Conservation (phyloP, 92 coral and sea anemone species). For the Chrysogorgia sp. region DNA sequence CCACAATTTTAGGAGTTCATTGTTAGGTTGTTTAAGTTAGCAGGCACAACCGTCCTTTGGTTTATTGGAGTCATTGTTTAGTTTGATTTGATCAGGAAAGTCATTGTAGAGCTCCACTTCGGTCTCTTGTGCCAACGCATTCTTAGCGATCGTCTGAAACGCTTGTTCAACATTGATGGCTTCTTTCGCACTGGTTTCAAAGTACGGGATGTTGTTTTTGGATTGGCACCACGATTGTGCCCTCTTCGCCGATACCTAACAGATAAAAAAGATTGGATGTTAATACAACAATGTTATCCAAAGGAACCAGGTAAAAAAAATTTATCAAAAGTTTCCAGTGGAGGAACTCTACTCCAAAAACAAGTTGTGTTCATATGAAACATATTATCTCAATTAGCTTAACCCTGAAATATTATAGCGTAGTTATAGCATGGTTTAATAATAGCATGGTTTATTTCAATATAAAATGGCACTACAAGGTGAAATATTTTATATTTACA, state of each 20-base stretch:
- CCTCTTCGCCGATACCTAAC: slow-evolving; percentile 90
- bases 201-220: slow-evolving; percentile 95
- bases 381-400: no score
- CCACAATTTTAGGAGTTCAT: slow-evolving; percentile 16
- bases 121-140: slow-evolving; percentile 97
- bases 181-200: slow-evolving; percentile 98
- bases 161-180: slow-evolving; percentile 99
- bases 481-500: no score
- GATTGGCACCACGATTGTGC: slow-evolving; percentile 99
- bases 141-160: slow-evolving; percentile 96
- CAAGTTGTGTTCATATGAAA: no score
- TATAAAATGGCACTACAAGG: no score
- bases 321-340: no score
- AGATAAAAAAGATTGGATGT: neutral
- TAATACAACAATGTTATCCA: neutral
- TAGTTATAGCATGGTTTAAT: no score
- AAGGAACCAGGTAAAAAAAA: no score
- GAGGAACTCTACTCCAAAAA: no score
- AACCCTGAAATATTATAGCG: no score
- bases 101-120: slow-evolving; percentile 98
- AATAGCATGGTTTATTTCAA: no score
- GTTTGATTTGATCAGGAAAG: slow-evolving; percentile 98
- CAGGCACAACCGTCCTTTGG: slow-evolving; percentile 88
- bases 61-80: slow-evolving; percentile 79
- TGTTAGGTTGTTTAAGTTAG: slow-evolving; percentile 41